Evolutionary conservation across 1,140 invertebrate genomes (phyloP).

Genomic region (Rhyzopertha dominica): DNA sequence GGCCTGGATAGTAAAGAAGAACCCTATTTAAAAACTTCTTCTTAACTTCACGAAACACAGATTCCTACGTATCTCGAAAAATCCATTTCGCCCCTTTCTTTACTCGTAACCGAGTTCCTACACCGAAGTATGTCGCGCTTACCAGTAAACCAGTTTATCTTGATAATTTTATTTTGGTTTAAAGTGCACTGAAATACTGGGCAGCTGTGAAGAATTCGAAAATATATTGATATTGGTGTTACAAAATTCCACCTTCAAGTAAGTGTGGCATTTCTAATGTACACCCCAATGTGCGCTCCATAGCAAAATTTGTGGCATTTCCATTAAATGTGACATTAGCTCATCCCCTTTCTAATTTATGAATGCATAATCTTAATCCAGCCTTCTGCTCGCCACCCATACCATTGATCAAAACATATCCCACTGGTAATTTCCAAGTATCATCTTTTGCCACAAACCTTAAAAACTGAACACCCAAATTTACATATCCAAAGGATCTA

Average conservation of each 20-base stretch:
- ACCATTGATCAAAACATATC: constrained; percentile 8
- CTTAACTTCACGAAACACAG: no score
- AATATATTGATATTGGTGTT: constrained; percentile 18
- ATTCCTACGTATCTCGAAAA: no score
- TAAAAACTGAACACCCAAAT: no score
- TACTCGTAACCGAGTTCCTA: no score
- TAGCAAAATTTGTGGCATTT: constrained; percentile 1
- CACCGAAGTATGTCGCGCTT: no score
- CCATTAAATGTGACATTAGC: constrained; percentile 16
- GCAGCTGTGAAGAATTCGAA: constrained; percentile 29
- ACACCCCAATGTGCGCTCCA: neutral
- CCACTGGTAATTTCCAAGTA: constrained; percentile 16
- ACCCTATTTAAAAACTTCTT: no score
- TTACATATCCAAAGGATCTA: no score
- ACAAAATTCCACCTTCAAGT: neutral
- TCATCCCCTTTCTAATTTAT: constrained; percentile 5
- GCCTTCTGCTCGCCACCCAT: constrained; percentile 6
- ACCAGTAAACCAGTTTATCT: no score
- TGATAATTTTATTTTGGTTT: no score
- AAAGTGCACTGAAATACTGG: no score
- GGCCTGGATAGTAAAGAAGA: no score
- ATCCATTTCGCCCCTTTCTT: no score
- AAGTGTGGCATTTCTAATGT: neutral
- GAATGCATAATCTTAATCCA: constrained; percentile 4
- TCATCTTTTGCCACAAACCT: constrained; percentile 8